Base-by-base conservation (phyloP, 2,888 invertebrate genomes). In the Lymantria dispar region DNA sequence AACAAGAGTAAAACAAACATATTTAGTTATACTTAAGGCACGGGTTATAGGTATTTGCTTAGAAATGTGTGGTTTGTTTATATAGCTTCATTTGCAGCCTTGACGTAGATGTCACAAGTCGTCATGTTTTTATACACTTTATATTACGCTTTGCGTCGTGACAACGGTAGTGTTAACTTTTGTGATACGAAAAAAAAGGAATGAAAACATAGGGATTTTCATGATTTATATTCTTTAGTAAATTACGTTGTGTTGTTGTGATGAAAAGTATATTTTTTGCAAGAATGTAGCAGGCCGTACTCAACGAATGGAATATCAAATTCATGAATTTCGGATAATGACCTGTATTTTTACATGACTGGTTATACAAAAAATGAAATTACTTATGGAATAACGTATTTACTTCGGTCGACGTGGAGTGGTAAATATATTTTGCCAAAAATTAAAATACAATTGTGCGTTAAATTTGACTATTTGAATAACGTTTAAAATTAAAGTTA, bases 91-190 rank as follows among this genome's bases (percentile, higher is more conserved):
- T 45, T 42, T 37, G 9, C 13, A 1, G n/a, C 30, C 10, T 42
- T 13, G 45, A 31, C 45, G 38, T 37, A 50, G 50, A 38, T 50
- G 45, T 46, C 45, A 50, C 50, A 41, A 45, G 38, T 50, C 50
- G 45, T 50, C 45, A 50, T 12, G 31, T 46, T 45, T 45, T 50
- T 45, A 41, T 41, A 30, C 31, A 45, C 15, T 50, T 42, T 50
- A 46, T 45, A 50, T 45, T 38, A 42, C 14, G 41, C 22, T 41
- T 41, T n/a, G 14, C 37, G 11, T 50, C 49, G 45, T 45, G 49
- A 15, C 43, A 48, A 43, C 14, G 38, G 30, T 43, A 38, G 29
- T 45, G 38, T 45, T 37, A 38, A 48, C 38, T 48, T 43, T 30
- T 48, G 14, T 43, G n/a, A 45, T 45, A 38, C 29, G 36, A 40